These are phyloP conservation scores for Mus minutoides DNA, from an alignment of 2,797 vertebrate species.

Conservation along the genomic window DNA sequence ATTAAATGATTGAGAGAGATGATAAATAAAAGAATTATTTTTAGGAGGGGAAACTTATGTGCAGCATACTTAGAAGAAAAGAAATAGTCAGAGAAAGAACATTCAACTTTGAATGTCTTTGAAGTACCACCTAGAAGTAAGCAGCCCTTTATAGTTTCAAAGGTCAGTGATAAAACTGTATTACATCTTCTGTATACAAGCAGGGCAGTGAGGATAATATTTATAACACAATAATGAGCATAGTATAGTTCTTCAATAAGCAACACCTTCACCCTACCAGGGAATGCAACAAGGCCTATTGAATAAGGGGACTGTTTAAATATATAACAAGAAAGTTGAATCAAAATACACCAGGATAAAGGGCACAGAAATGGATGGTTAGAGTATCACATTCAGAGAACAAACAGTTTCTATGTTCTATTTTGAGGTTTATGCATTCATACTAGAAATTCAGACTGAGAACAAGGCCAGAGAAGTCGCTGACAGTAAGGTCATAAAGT, in stretches of 20 bases:
- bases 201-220: neutral
- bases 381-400: neutral
- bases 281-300: neutral
- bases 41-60: neutral
- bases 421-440: neutral
- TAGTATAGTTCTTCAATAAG: neutral
- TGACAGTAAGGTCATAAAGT: neutral
- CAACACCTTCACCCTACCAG: neutral
- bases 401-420: neutral
- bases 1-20: neutral
- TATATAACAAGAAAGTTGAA: neutral
- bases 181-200: neutral
- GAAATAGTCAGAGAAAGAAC: neutral
- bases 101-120: neutral
- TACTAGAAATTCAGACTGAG: neutral
- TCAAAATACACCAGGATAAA: neutral
- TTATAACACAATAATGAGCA: neutral
- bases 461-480: neutral
- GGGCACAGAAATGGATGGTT: neutral
- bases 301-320: neutral
- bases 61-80: neutral
- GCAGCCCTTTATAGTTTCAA: neutral
- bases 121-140: neutral
- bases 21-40: neutral
- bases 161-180: neutral